Conservation (phyloP, 2,888 invertebrate species). For the Metalampra italica region DNA sequence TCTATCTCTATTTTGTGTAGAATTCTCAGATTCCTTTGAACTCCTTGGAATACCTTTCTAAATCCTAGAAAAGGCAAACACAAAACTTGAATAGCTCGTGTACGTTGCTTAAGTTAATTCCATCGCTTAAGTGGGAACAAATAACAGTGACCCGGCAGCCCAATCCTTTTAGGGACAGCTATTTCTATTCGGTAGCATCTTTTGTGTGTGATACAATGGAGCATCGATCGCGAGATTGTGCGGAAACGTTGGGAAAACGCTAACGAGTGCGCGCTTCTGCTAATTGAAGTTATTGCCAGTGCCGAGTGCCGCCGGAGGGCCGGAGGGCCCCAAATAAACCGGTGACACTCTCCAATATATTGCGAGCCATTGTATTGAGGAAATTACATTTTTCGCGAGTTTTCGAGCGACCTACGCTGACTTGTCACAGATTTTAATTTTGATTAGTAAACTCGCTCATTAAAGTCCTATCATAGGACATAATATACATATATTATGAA, state of each 20-base stretch:
- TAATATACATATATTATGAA: no score
- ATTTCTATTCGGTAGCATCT: conserved; percentile 64
- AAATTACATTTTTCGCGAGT: conserved; percentile 9
- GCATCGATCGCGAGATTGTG: conserved; percentile 62
- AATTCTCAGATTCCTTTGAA: not conserved
- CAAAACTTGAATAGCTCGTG: not conserved
- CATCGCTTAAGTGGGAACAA: conserved; percentile 51
- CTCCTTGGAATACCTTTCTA: not conserved
- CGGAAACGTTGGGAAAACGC: conserved; percentile 55
- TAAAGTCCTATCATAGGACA: no score
- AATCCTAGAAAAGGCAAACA: conserved; percentile 4
- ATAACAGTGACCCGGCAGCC: conserved; percentile 48
- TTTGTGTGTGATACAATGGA: conserved; percentile 68
- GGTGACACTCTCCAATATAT: conserved; percentile 6
- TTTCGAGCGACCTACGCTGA: not conserved
- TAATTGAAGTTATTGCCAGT: conserved; percentile 40
- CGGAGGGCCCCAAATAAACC: conserved; percentile 5
- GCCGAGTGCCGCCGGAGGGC: not conserved
- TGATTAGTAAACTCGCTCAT: no score
- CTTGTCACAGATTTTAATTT: not conserved
- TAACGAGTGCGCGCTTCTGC: conserved; percentile 52
- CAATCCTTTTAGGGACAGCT: conserved; percentile 56
- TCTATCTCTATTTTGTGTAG: not conserved
- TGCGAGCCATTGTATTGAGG: conserved; percentile 4
- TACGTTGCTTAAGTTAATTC: conserved; percentile 7